Evolutionary conservation across 2,113 vertebrate genomes (phyloP).

Genomic region (Hippocampus barbouri): DNA sequence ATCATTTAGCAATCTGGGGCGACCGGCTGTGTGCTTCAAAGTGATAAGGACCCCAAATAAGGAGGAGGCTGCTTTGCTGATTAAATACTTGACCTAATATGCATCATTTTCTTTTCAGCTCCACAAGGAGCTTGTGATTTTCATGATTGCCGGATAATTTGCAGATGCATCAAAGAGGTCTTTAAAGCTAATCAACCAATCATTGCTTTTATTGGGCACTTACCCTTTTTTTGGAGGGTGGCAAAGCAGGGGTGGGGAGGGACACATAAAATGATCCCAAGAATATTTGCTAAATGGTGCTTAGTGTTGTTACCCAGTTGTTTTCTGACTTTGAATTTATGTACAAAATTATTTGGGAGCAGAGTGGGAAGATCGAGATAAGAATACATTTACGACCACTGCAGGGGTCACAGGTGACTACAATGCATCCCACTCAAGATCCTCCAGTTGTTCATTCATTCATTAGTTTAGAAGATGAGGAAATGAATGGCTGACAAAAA

Average conservation of each 20-base stretch:
- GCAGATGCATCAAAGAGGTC: constrained; percentile 28
- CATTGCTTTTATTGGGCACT: background rate
- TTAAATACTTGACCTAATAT: constrained; percentile 65
- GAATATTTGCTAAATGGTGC: background rate
- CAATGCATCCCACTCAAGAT: too few relatives aligned
- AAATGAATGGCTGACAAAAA: background rate
- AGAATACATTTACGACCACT: too few relatives aligned
- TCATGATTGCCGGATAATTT: constrained; percentile 39
- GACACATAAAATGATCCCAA: background rate
- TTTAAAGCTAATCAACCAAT: constrained; percentile 20
- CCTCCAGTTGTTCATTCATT: background rate
- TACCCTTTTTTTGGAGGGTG: background rate
- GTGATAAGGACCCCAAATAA: constrained; percentile 35
- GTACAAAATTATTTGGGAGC: background rate
- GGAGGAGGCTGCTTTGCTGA: constrained; percentile 46
- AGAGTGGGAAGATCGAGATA: background rate
- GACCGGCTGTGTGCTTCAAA: constrained; percentile 60
- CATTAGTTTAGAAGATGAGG: background rate
- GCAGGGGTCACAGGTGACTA: too few relatives aligned
- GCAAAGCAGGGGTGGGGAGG: too few relatives aligned
- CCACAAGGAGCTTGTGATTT: constrained; percentile 35
- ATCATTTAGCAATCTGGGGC: constrained; percentile 56
- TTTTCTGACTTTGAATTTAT: background rate
- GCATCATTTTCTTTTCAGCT: constrained; percentile 39
- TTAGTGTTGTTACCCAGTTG: background rate